Conservation (phyloP, 1,140 invertebrate genomes). For the Metopolophium dirhodum region DNA sequence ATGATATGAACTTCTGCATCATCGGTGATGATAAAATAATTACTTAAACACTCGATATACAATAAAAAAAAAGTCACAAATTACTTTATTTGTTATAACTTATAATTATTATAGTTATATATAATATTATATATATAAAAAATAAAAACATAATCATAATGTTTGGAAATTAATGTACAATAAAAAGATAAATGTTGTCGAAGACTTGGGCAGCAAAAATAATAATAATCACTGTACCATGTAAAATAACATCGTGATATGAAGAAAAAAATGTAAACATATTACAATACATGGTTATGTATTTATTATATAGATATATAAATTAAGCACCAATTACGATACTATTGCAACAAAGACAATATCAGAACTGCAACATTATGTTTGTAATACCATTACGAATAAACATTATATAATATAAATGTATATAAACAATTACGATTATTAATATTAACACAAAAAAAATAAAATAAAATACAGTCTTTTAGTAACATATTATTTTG, state of each 20-base stretch:
- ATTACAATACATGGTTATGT: neutral
- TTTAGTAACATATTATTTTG: constrained; percentile 50
- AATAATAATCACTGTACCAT: constrained; percentile 22
- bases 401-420: constrained; percentile 46
- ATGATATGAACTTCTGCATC: neutral
- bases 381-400: constrained; percentile 33
- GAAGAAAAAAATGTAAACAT: constrained; percentile 25
- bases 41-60: neutral
- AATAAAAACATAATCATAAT: neutral
- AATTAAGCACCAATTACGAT: constrained; percentile 49
- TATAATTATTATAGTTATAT: constrained; percentile 28
- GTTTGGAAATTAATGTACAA: constrained; percentile 46
- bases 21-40: neutral
- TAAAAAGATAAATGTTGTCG: constrained; percentile 50
- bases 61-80: constrained; percentile 17
- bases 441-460: constrained; percentile 46
- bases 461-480: constrained; percentile 52
- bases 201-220: constrained; percentile 37
- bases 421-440: constrained; percentile 48
- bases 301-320: constrained; percentile 1
- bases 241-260: constrained; percentile 30
- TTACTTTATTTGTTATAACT: constrained; percentile 36
- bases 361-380: constrained; percentile 43
- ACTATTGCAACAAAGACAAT: constrained; percentile 42
- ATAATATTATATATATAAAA: neutral